Conservation (phyloP, 2,888 invertebrate genomes). For the Pantelozetes paolii region DNA sequence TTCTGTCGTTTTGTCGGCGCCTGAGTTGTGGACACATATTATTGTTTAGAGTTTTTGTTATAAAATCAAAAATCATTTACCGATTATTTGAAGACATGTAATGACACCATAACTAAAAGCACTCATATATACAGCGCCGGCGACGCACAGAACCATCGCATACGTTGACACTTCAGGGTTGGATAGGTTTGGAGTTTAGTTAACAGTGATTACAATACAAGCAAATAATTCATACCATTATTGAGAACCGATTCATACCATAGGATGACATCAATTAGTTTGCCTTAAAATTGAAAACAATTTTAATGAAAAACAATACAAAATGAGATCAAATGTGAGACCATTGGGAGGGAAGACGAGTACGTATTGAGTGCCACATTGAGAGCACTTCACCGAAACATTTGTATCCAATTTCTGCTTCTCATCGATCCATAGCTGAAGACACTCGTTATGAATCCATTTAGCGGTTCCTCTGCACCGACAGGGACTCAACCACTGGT, state of each 20-base stretch:
- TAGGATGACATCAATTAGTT: constrained; percentile 1
- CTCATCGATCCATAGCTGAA: constrained; percentile 93
- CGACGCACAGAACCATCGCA: constrained; percentile 60
- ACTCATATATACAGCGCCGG: constrained; percentile 66
- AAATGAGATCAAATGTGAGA: constrained; percentile 9
- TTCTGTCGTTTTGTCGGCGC: constrained; percentile 85
- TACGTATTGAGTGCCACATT: constrained; percentile 91
- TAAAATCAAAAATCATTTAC: constrained; percentile 20
- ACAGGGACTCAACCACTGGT: constrained; percentile 85
- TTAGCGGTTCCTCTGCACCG: constrained; percentile 68
- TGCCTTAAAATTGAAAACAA: constrained; percentile 4
- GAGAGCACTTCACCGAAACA: constrained; percentile 58
- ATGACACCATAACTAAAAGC: constrained; percentile 47
- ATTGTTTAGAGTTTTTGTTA: not conserved
- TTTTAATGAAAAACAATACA: not conserved
- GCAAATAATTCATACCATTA: constrained; percentile 28
- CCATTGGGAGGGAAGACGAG: constrained; percentile 71
- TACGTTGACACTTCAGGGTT: constrained; percentile 35
- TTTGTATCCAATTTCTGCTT: constrained; percentile 47
- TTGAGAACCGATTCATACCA: constrained; percentile 8
- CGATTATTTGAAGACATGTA: constrained; percentile 47
- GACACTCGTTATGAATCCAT: constrained; percentile 77
- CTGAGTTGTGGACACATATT: no score
- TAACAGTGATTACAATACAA: constrained; percentile 37
- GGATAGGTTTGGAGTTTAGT: no score